Conservation (phyloP, 2,888 invertebrate genomes). For the Hyppa rectilinea region DNA sequence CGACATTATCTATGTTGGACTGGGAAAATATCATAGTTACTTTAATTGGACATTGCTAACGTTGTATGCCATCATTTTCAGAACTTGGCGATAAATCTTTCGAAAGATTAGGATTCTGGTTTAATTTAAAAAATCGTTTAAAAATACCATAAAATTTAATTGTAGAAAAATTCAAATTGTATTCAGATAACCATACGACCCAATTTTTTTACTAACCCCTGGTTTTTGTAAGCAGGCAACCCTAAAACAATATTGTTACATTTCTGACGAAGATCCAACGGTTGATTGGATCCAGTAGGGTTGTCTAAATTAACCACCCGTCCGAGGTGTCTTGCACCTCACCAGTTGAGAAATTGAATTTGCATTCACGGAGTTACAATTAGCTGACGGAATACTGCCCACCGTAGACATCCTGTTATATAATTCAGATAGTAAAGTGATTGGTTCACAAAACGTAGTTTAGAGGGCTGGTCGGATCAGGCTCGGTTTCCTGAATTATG, state of each 20-base stretch:
- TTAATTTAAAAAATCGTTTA: neutral
- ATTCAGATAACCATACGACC: constrained; percentile 20
- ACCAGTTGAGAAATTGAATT: constrained; percentile 68
- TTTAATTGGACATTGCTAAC: neutral
- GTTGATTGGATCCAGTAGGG: constrained; percentile 67
- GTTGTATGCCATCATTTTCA: neutral
- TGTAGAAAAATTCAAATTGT: constrained; percentile 26
- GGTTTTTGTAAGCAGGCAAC: constrained; percentile 54
- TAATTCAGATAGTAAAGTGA: constrained; percentile 68
- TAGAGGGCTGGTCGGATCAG: constrained; percentile 26
- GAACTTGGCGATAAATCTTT: neutral
- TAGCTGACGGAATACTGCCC: constrained; percentile 67
- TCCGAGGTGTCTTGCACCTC: constrained; percentile 66
- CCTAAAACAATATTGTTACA: constrained; percentile 66
- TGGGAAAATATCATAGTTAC: neutral
- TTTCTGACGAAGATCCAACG: constrained; percentile 59
- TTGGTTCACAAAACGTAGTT: constrained; percentile 54
- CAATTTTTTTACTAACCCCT: constrained; percentile 30
- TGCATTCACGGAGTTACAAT: constrained; percentile 75
- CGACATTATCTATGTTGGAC: neutral
- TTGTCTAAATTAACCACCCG: constrained; percentile 67
- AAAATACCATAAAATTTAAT: neutral
- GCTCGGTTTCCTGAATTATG: constrained; percentile 48
- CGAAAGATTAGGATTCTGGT: neutral
- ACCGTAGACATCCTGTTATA: constrained; percentile 64